phyloP scores from a whole-genome alignment of 2,888 invertebrate species.

The Drosophila melanocephala region DNA sequence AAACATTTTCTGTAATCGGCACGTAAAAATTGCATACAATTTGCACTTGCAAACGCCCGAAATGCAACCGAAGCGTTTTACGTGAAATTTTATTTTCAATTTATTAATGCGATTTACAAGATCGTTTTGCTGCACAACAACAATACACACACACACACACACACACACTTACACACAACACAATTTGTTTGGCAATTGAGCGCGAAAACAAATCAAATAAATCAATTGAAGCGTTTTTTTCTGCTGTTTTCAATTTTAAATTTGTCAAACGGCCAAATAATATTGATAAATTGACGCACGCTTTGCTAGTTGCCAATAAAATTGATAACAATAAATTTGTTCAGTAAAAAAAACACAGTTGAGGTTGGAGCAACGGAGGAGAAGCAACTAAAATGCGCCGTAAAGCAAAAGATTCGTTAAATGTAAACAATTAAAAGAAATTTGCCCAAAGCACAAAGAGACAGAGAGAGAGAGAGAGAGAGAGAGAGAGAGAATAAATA shows the following conservation, averaged over 20 bases:
- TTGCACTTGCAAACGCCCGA: constrained; percentile 41
- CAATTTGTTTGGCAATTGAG: constrained; percentile 53
- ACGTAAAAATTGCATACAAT: constrained; percentile 57
- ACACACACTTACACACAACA: background rate
- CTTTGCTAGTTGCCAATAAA: constrained; percentile 61
- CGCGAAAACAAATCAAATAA: constrained; percentile 70
- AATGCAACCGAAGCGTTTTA: constrained; percentile 35
- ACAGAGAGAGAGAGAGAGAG: background rate
- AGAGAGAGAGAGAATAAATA: background rate
- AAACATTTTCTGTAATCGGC: constrained; percentile 34
- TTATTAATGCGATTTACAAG: constrained; percentile 53
- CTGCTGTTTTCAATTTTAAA: constrained; percentile 36
- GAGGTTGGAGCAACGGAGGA: constrained; percentile 22
- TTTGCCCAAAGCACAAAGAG: constrained; percentile 54
- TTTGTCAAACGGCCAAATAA: constrained; percentile 74
- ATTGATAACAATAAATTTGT: constrained; percentile 64
- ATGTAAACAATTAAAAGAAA: constrained; percentile 79
- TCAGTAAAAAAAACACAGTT: constrained; percentile 42
- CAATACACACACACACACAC: background rate
- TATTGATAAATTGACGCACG: constrained; percentile 42
- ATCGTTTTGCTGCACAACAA: constrained; percentile 49
- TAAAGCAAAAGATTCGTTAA: constrained; percentile 55
- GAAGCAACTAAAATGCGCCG: constrained; percentile 59
- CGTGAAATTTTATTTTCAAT: constrained; percentile 39
- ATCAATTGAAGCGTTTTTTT: constrained; percentile 70